Conservation (phyloP, 2,797 vertebrate species). For the Tapirus indicus region DNA sequence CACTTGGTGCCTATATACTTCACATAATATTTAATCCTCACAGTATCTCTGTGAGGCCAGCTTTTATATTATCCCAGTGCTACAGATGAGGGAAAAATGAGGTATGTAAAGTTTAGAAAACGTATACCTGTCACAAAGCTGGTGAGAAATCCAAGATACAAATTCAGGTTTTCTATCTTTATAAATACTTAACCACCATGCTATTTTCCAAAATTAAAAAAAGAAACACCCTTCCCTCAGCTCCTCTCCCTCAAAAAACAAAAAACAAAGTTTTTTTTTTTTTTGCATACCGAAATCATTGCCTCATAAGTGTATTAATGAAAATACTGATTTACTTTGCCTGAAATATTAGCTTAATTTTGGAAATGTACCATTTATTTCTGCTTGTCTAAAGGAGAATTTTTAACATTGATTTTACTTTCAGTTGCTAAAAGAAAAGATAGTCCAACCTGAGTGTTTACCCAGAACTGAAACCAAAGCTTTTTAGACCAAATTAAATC, state of each 20-base stretch:
- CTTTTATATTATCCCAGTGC: neutral
- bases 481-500: conserved; percentile 23
- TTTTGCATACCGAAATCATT: neutral
- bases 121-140: neutral
- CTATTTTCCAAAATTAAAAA: neutral
- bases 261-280: neutral
- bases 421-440: neutral
- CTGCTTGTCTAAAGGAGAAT: neutral
- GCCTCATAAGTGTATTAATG: neutral
- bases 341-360: neutral
- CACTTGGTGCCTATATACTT: neutral
- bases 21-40: neutral
- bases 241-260: neutral
- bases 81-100: neutral
- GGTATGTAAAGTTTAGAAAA: neutral
- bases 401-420: conserved; percentile 26
- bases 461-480: neutral
- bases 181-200: neutral
- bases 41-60: neutral
- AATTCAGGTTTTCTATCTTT: neutral
- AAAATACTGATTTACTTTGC: conserved; percentile 11
- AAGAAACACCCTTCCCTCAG: neutral
- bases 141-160: neutral
- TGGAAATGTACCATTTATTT: neutral
- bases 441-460: neutral